Evolutionary conservation across 2,113 vertebrate genomes (phyloP), one percentile per base, ranked within the genome.

Genomic region (Ptilonorhynchus violaceus): DNA sequence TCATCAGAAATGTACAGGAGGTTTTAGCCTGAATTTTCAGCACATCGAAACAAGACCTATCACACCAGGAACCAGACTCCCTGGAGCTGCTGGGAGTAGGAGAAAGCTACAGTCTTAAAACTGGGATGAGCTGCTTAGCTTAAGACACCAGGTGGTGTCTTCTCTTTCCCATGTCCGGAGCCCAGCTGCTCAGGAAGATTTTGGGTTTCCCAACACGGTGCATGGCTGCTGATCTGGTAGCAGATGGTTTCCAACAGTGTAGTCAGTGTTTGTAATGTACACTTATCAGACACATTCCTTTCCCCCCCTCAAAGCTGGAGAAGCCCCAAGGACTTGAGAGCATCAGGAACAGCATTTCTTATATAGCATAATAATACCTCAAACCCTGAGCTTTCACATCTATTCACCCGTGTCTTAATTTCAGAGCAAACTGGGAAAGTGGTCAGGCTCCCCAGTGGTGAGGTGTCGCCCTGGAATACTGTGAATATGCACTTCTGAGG

Each of bases 281-380:
- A 56, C 39, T 73, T 86, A 42, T 53, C 2, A 6, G 22, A 37
- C 28, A 17, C 8, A 3, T 62, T 76, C n/a, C 41, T 78, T 69
- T n/a, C 8, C 35, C 8, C 20, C 23, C 12, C 0, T 0, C 24
- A 23, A 53, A 62, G 14, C 55, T 47, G 72, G 58, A 72, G 47
- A 85, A 25, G 7, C 2, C 5, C 16, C 14, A n/a, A 66, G 30
- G 22, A 52, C 16, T 13, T 30, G 10, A 72, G 30, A 64, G 30
- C 27, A 68, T 56, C 49, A 44, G 17, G 18, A 15, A 47, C 39
- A 67, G 31, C 16, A 30, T 42, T 68, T 89, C 69, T 27, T 69
- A 24, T 39, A 33, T 33, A 62, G 33, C 11, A 42, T 25, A 67
- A 6, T 28, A 76, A 73, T 50, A 44, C 53, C 28, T 85, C 39